Conservation (phyloP, 1,140 invertebrate genomes). For the Zaprionus camerounensis region DNA sequence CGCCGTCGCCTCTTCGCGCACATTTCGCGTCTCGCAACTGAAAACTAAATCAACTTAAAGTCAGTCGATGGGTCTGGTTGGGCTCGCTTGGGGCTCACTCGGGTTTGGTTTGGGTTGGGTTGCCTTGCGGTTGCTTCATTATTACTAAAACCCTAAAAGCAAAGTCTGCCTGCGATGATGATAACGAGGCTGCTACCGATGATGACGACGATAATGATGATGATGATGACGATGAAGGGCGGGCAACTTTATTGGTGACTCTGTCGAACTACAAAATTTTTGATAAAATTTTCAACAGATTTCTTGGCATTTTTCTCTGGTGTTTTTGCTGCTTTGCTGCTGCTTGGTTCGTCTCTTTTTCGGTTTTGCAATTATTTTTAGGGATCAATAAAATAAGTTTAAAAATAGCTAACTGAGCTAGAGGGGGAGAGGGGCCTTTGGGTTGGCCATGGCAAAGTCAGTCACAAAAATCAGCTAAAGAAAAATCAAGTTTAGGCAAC, state of each 20-base stretch:
- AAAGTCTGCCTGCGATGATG: conserved; percentile 35
- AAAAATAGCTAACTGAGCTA: conserved; percentile 59
- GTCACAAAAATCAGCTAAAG: conserved; percentile 55
- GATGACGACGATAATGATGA: neutral
- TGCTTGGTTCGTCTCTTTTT: conserved; percentile 33
- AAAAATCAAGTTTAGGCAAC: conserved; percentile 70
- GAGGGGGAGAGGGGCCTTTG: neutral
- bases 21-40: conserved; percentile 39
- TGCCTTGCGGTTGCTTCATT: conserved; percentile 59
- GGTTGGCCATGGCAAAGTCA: conserved; percentile 15
- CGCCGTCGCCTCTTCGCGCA: conserved; percentile 11
- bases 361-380: conserved; percentile 73
- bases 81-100: conserved; percentile 15
- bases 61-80: conserved; percentile 44
- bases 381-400: conserved; percentile 82
- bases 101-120: conserved; percentile 5
- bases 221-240: conserved; percentile 19
- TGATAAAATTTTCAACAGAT: conserved; percentile 66
- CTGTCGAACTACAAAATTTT: conserved; percentile 57
- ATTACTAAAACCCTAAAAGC: conserved; percentile 42
- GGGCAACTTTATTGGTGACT: neutral
- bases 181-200: conserved; percentile 31
- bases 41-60: conserved; percentile 76
- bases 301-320: conserved; percentile 33
- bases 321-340: conserved; percentile 4